Evolutionary conservation across 2,888 invertebrate species (phyloP), one percentile per base, ranked within the genome.

Genomic region (Automeris io): DNA sequence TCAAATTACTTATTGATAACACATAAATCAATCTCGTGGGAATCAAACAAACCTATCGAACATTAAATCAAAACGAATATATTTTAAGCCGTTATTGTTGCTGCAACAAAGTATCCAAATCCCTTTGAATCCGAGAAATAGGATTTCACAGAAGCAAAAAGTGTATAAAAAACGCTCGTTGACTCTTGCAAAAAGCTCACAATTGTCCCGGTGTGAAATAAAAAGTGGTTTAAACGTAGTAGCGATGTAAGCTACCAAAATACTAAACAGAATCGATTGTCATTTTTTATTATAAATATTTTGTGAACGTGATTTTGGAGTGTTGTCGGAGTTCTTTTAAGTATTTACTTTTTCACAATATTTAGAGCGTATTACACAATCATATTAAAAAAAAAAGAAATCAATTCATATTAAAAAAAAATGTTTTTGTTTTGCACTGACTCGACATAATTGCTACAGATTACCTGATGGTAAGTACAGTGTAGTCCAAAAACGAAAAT

Each of bases 51-150:
- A 61, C 59, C 47, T 42, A 49, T 37, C 38, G 26, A 46, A 54
- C 56, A 69, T 62, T 75, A 80, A 82, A 83, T 75, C 73, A 79
- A 75, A 78, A 79, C 78, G 80, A 85, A 80, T 76, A 81, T 60
- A 61, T 76, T 71, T 60, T 71, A 73, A 75, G 76, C 68, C 55
- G 70, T 74, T 73, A 80, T 83, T 86, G 83, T 86, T 86, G 80
- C 78, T 76, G 80, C 81, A 86, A 85, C 81, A 86, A 78, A 79
- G 79, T 85, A 73, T 79, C 79, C 70, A 81, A 85, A 83, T 85
- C 86, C 86, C 62, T 78, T 81, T 71, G 81, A 86, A 85, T 80
- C 82, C 81, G 80, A 81, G 74, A 85, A 86, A 85, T 81, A 72
- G 78, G 82, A 80, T 82, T 85, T 78, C 48, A 43, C 40, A 54